Conservation (phyloP, 2,797 vertebrate genomes). For the Selene dorsalis region DNA sequence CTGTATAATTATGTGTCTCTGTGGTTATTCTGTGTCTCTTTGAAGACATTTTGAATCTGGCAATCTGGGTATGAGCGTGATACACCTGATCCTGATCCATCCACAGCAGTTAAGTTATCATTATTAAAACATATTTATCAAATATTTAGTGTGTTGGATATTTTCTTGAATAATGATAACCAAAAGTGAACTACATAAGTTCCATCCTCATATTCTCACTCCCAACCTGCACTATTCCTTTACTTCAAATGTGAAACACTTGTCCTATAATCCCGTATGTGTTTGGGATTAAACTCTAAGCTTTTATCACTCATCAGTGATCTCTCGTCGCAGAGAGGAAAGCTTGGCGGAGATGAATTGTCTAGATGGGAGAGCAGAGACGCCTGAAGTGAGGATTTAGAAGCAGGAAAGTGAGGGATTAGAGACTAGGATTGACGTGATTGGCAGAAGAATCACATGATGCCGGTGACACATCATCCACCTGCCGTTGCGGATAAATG, state of each 20-base stretch:
- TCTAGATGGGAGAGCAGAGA: conserved; percentile 59
- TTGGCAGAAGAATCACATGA: conserved; percentile 55
- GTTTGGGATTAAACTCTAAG: conserved; percentile 69
- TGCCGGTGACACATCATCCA: conserved; percentile 57
- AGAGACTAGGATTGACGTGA: conserved; percentile 59
- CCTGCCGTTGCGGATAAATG: conserved; percentile 59
- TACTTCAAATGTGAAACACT: conserved; percentile 53
- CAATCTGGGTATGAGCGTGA: too few species aligned
- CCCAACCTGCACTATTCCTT: conserved; percentile 20
- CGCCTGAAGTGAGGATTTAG: conserved; percentile 71
- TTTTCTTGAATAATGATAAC: conserved; percentile 10
- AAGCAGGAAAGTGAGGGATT: conserved; percentile 69
- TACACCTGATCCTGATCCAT: too few species aligned
- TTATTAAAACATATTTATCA: background rate
- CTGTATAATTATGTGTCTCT: too few species aligned
- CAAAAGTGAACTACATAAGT: conserved; percentile 1
- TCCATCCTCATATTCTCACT: conserved; percentile 19
- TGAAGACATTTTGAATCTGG: too few species aligned
- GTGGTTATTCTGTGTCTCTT: too few species aligned
- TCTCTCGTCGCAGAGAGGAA: conserved; percentile 60
- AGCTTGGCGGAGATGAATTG: conserved; percentile 61
- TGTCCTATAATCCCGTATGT: conserved; percentile 57
- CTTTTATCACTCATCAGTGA: conserved; percentile 69
- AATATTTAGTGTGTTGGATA: background rate
- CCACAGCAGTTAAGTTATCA: too few species aligned